These are phyloP conservation scores for Embidobia sp. DNA, from an alignment of 2,888 invertebrate species.

Conservation along the genomic window DNA sequence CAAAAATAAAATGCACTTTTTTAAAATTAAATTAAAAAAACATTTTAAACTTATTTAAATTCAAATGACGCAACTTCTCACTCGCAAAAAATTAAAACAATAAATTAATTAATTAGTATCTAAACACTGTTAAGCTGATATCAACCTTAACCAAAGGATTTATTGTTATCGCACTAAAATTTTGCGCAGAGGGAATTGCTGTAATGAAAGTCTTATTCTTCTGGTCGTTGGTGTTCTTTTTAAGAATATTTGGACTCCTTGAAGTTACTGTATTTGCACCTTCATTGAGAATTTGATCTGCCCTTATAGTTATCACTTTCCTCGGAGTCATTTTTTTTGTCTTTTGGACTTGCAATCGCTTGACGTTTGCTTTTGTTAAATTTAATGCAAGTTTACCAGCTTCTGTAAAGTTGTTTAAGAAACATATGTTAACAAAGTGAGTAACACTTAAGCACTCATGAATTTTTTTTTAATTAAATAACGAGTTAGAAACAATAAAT, in stretches of 20 bases:
- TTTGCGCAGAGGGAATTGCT: slow-evolving; percentile 72
- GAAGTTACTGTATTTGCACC: slow-evolving; percentile 74
- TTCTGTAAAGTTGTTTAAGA: too few species aligned
- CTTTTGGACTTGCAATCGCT: slow-evolving; percentile 76
- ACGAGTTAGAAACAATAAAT: too few species aligned
- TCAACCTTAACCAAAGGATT: slow-evolving; percentile 67
- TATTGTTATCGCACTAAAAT: slow-evolving; percentile 71
- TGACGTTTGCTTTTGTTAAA: slow-evolving; percentile 81
- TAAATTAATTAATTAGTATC: too few species aligned
- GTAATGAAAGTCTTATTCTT: slow-evolving; percentile 76
- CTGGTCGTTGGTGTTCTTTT: slow-evolving; percentile 73
- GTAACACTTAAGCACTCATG: too few species aligned
- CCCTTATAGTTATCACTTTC: slow-evolving; percentile 83
- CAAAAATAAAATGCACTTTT: too few species aligned
- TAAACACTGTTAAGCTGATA: too few species aligned
- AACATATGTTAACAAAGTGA: too few species aligned
- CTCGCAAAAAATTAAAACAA: too few species aligned
- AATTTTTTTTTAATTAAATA: too few species aligned
- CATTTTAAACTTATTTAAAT: too few species aligned
- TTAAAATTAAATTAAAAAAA: neutral
- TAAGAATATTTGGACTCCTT: slow-evolving; percentile 79
- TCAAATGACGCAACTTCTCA: too few species aligned
- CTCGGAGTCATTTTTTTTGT: slow-evolving; percentile 77
- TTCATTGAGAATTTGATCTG: slow-evolving; percentile 83
- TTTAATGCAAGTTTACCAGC: slow-evolving; percentile 90